Conservation (phyloP, 1,140 invertebrate genomes). For the Planococcus citri region DNA sequence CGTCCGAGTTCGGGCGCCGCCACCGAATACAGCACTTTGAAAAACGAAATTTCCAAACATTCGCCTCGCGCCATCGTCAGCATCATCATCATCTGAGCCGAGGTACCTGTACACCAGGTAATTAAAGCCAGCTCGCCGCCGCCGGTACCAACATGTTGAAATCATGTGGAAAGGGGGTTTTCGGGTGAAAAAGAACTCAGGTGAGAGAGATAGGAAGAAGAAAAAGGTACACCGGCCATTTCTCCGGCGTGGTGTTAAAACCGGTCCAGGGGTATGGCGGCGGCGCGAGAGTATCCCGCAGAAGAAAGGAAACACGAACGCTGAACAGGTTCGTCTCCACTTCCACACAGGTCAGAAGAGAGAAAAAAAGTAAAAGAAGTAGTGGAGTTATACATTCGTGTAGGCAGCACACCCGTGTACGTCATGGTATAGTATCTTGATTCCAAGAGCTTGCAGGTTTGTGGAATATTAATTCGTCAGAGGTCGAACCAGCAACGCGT, state of each 20-base stretch:
- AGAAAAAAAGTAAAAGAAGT: background rate
- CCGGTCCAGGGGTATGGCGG: background rate
- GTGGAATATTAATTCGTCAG: background rate
- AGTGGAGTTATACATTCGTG: slow-evolving; percentile 2
- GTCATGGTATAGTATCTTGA: slow-evolving; percentile 4
- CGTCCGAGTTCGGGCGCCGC: too few species aligned
- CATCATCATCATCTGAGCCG: too few species aligned
- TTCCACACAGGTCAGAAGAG: background rate
- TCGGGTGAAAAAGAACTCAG: too few species aligned
- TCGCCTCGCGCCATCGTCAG: too few species aligned
- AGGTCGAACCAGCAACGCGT: background rate
- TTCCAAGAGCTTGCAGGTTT: slow-evolving; percentile 6
- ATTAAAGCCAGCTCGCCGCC: too few species aligned
- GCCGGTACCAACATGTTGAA: too few species aligned
- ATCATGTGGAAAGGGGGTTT: background rate
- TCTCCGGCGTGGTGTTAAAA: background rate
- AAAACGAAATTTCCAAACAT: too few species aligned
- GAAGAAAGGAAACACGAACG: slow-evolving; percentile 3
- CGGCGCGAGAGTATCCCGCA: background rate
- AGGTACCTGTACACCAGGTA: too few species aligned
- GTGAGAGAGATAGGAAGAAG: too few species aligned
- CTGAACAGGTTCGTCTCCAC: slow-evolving; percentile 5
- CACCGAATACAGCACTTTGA: too few species aligned
- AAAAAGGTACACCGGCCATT: background rate
- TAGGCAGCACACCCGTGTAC: background rate